Percentiles rank a stretch among this genome's conserved stretches.
Evolutionary conservation across 2,113 vertebrate genomes (phyloP).

Genomic region (Pelmatolapia mariae): DNA sequence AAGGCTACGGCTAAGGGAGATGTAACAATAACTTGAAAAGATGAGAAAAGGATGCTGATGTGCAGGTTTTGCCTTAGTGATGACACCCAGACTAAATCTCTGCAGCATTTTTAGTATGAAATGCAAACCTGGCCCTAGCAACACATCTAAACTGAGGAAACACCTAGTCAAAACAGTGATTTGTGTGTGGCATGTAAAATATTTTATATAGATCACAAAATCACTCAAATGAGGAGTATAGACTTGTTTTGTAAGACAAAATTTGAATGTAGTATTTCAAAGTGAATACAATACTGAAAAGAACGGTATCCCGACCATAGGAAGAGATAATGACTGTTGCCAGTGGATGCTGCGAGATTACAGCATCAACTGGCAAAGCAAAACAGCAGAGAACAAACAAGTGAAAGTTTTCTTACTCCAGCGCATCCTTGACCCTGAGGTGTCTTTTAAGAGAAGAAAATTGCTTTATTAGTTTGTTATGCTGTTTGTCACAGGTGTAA

Average conservation of each 20-base stretch:
- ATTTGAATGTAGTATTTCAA: neutral
- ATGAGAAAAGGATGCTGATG: neutral
- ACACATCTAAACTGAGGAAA: neutral
- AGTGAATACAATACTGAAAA: neutral
- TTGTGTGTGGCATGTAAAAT: neutral
- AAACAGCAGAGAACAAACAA: neutral
- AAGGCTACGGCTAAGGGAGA: neutral
- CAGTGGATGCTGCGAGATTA: neutral
- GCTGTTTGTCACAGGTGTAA: neutral
- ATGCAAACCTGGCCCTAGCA: neutral
- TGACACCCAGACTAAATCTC: neutral
- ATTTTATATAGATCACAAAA: neutral
- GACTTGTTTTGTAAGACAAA: neutral
- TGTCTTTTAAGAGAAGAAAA: neutral
- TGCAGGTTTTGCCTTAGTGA: neutral
- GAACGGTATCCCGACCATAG: neutral
- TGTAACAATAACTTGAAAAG: neutral
- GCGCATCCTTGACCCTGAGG: rapidly evolving
- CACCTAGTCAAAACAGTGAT: neutral
- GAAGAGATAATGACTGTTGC: neutral
- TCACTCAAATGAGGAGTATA: neutral
- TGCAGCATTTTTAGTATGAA: neutral
- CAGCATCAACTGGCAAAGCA: neutral
- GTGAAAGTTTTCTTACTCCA: neutral
- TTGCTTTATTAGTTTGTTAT: neutral